Base-by-base conservation (phyloP, 92 coral and sea anemone genomes). In the Siderastrea radians region DNA sequence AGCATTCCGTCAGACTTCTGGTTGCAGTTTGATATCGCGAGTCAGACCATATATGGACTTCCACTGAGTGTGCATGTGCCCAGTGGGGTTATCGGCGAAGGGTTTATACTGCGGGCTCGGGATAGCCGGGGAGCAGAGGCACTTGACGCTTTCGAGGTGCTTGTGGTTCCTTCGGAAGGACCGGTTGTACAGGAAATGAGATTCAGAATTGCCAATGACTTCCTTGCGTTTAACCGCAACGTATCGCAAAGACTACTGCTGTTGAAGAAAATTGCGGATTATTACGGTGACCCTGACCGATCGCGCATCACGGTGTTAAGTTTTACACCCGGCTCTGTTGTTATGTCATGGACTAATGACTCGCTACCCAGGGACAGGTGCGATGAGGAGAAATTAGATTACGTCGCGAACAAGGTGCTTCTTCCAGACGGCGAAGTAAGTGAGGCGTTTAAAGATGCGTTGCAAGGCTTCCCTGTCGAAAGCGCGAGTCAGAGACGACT, bases 301-400 rank as follows among this genome's bases (percentile, higher is more conserved):
- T 90, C 93, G 1, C 73, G 78, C n/a, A 82, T 97, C 74, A 88
- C 92, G 43, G 93, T 97, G 68, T 45, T 88, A 53, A 72, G 82
- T 11, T 88, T 92, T 83, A 63, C 81, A 5, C 51, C 86, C 60
- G 99, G 99, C 0, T 97, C 99, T 13, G 93, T 97, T 44, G 68
- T 95, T 43, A 84, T 95, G 78, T 75, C 95, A 3, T 97, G 99
- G 99, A 94, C 98, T 3, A 97, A 97, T 75, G 94, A 94, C 82
- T 91, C 98, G 54, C 83, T 97, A 15, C 95, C 94, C 5, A 92
- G 87, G n/a, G 91, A 89, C 53, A 84, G 57, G 26, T 97, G 99
- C 69, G 91, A 97, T 75, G 50, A 71, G 14, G 95, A 94, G 58
- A 90, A 90, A 59, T 55, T 93, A 15, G 69, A 92, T 45, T 68